Evolutionary conservation across 2,113 vertebrate genomes (phyloP), one percentile per base, ranked within the genome.

Genomic region (Hirundichthys speculiger): DNA sequence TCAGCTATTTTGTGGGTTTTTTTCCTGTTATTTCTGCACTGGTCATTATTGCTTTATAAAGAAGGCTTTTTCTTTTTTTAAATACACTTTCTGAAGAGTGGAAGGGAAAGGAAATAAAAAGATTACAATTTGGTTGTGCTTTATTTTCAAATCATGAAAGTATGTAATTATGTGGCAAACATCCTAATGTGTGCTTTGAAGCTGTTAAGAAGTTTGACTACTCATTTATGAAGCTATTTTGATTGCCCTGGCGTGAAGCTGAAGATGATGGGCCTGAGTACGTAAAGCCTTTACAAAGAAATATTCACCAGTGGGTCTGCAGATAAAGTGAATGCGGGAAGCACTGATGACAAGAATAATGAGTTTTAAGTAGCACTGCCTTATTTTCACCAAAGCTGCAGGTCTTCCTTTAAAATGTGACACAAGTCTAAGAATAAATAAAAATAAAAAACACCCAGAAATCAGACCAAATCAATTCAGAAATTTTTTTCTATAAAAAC

Each of bases 111-210:
- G 50, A 0, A 2, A 61, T n/a, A n/a, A n/a, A 57, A 63, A 66
- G 58, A 50, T 39, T 12, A 51, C 18, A 53, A 53, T 60, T 64
- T 70, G 14, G 40, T 47, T 34, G n/a, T 63, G 30, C 30, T 27
- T 50, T 53, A 46, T 65, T 75, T 73, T 70, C 16, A 62, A 68
- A 75, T 69, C 62, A 55, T 25, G 21, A 34, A 40, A 40, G 15
- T 55, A 51, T 68, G 25, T 73, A 75, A 74, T 77, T 69, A 56
- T 57, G 43, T 67, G 60, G 27, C 40, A 73, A 64, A 69, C 55
- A 73, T 64, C 54, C 52, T 18, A 75, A 51, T 48, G 1, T 53
- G 60, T 47, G 25, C 47, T 38, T 22, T 48, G 60, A 67, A 43
- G 65, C 43, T 60, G 53, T 53, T 54, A 41, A 59, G n/a, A 62